These are phyloP conservation scores for Microcebus jonahi DNA, from an alignment of 2,113 vertebrate species.

Conservation along the genomic window DNA sequence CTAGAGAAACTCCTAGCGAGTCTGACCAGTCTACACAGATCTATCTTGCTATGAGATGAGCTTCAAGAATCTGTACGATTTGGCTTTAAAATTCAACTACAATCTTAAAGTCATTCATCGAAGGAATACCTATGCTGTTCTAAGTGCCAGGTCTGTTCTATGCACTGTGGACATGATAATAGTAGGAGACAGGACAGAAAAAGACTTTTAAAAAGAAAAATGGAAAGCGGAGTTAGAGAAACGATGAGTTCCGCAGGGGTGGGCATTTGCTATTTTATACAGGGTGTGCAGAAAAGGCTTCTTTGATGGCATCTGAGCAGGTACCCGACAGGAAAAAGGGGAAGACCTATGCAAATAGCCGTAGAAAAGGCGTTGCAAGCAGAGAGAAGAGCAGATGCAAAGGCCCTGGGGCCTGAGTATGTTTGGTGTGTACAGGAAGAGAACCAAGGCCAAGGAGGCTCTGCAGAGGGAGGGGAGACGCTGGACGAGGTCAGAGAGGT, in stretches of 20 bases:
- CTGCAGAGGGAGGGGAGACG: background rate
- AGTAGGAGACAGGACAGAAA: background rate
- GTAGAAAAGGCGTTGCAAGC: background rate
- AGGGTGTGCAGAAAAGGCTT: background rate
- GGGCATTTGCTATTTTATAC: background rate
- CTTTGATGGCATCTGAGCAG: background rate
- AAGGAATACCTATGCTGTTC: background rate
- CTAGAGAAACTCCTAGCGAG: background rate
- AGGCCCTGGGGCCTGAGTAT: background rate
- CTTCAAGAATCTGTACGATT: background rate
- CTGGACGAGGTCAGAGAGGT: background rate
- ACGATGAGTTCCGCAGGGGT: background rate
- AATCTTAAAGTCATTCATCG: background rate
- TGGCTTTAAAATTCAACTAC: slow-evolving; percentile 40
- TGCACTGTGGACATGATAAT: background rate
- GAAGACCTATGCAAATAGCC: background rate
- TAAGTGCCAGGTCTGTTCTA: background rate
- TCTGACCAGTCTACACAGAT: background rate
- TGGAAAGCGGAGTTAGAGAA: background rate
- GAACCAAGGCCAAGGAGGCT: background rate
- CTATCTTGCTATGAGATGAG: background rate
- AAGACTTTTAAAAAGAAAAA: background rate
- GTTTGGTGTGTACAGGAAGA: background rate
- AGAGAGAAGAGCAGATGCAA: background rate
- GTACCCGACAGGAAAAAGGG: background rate